These are phyloP conservation scores for Gobio occitaniae DNA, from an alignment of 2,797 vertebrate species.

Conservation along the genomic window DNA sequence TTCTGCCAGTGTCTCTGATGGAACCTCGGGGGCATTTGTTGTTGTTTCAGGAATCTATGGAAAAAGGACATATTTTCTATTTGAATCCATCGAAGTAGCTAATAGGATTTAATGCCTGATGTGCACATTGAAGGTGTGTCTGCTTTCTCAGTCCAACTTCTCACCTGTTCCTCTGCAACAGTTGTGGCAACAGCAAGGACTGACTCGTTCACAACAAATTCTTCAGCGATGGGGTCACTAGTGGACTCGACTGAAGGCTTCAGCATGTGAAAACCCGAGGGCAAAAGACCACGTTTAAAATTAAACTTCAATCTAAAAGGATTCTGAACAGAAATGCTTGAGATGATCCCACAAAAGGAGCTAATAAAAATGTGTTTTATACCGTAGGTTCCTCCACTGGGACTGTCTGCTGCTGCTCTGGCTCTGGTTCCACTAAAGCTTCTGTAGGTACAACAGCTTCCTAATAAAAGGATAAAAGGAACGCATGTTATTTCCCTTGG, in stretches of 20 bases:
- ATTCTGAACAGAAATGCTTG: constrained; percentile 29
- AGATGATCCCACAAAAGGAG: neutral
- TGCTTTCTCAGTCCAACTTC: neutral
- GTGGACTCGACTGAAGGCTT: constrained; percentile 30
- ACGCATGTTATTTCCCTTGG: constrained; percentile 15
- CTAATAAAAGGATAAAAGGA: constrained; percentile 18
- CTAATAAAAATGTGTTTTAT: constrained; percentile 25
- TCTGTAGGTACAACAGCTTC: constrained; percentile 19
- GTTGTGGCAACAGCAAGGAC: constrained; percentile 59
- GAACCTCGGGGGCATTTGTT: constrained; percentile 44
- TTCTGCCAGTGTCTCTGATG: constrained; percentile 49
- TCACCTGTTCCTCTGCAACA: constrained; percentile 63
- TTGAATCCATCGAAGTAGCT: constrained; percentile 4
- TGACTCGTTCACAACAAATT: constrained; percentile 68
- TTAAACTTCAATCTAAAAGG: constrained; percentile 39
- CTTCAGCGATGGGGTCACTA: constrained; percentile 60
- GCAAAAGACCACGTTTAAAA: constrained; percentile 24
- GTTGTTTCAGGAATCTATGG: constrained; percentile 59
- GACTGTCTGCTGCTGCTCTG: constrained; percentile 3
- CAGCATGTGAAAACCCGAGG: constrained; percentile 26
- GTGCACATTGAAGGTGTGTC: constrained; percentile 10
- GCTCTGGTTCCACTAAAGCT: constrained; percentile 30
- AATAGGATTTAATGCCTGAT: constrained; percentile 30
- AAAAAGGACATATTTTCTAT: constrained; percentile 16
- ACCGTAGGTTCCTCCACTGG: constrained; percentile 14